phyloP scores from a whole-genome alignment of 2,888 invertebrate species.

The Amblyjoppa fuscipennis region DNA sequence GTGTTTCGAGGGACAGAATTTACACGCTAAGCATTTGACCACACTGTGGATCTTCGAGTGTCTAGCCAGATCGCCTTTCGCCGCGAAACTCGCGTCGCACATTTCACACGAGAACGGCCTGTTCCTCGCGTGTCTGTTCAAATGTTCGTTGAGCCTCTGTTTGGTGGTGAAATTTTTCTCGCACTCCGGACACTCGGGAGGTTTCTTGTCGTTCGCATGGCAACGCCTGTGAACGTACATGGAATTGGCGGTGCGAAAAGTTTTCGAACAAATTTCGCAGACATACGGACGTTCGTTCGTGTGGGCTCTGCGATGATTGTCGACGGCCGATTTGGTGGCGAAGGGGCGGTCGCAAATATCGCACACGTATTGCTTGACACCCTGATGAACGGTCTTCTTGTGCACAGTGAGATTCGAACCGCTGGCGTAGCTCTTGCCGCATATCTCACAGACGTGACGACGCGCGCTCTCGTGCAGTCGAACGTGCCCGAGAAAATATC shows the following conservation, averaged over 20 bases:
- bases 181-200: slow-evolving; percentile 85
- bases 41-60: slow-evolving; percentile 85
- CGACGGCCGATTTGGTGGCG: slow-evolving; percentile 85
- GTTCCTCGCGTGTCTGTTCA: slow-evolving; percentile 84
- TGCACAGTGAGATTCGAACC: slow-evolving; percentile 86
- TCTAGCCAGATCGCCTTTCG: slow-evolving; percentile 85
- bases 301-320: slow-evolving; percentile 86
- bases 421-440: slow-evolving; percentile 86
- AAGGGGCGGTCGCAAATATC: slow-evolving; percentile 85
- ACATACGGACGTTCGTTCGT: slow-evolving; percentile 77
- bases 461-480: not conserved
- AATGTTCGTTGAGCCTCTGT: slow-evolving; percentile 84
- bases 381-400: slow-evolving; percentile 85
- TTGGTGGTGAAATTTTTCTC: slow-evolving; percentile 84
- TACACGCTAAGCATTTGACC: slow-evolving; percentile 80
- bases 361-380: slow-evolving; percentile 86
- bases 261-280: slow-evolving; percentile 86
- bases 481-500: not conserved
- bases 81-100: slow-evolving; percentile 86
- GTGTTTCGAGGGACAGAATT: slow-evolving; percentile 83
- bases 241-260: slow-evolving; percentile 86
- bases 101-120: slow-evolving; percentile 84
- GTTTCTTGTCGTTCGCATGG: slow-evolving; percentile 70
- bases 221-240: too few species aligned
- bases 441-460: slow-evolving; percentile 70